These are phyloP conservation scores for Helicoverpa zea DNA, from an alignment of 1,140 invertebrate genomes.

Conservation along the genomic window DNA sequence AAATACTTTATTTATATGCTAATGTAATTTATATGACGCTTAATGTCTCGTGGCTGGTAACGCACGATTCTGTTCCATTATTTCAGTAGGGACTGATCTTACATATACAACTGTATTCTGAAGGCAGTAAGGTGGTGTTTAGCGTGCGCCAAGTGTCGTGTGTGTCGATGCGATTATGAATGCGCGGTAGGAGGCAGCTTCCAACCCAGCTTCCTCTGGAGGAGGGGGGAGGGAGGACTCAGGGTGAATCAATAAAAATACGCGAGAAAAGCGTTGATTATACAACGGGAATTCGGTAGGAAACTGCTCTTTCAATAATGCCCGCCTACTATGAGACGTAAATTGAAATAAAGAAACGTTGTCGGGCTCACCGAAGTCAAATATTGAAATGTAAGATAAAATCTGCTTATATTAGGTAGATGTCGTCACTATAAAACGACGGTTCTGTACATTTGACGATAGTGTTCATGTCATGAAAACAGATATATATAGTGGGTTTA, in stretches of 20 bases:
- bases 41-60: conserved; percentile 85
- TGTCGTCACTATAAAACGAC: conserved; percentile 11
- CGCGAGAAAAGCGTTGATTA: conserved; percentile 85
- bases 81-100: conserved; percentile 60
- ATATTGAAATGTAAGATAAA: conserved; percentile 40
- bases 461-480: not conserved
- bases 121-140: conserved; percentile 73
- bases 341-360: conserved; percentile 57
- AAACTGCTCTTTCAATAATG: conserved; percentile 78
- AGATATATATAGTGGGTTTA: not conserved
- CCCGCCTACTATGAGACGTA: conserved; percentile 55
- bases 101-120: conserved; percentile 63
- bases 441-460: not conserved
- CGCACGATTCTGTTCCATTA: conserved; percentile 84
- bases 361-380: conserved; percentile 38
- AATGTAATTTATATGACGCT: conserved; percentile 87
- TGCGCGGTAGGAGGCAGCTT: conserved; percentile 85
- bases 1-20: conserved; percentile 87
- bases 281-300: conserved; percentile 79
- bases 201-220: conserved; percentile 78
- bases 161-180: conserved; percentile 86
- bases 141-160: conserved; percentile 63
- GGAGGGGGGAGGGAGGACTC: conserved; percentile 70
- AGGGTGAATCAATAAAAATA: conserved; percentile 85
- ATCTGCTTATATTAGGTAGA: conserved; percentile 34